Conservation (phyloP, 23 tunicate genomes). For the Styela plicata region DNA sequence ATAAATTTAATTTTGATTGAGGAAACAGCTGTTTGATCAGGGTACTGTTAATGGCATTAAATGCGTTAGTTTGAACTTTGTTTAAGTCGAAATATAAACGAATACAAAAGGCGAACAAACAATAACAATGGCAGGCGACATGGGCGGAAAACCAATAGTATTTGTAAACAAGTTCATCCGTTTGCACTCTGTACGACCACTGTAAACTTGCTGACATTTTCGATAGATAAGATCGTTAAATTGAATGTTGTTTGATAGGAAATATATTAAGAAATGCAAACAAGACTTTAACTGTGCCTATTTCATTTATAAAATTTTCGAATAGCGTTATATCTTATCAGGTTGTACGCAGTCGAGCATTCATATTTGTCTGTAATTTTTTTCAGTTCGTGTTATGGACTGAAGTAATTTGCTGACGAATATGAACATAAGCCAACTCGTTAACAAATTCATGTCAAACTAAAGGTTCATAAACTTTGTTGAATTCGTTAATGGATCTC, state of each 20-base stretch:
- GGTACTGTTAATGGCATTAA: background rate
- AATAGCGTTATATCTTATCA: too few species aligned
- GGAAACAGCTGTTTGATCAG: background rate
- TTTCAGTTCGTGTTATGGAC: too few species aligned
- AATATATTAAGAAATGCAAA: background rate
- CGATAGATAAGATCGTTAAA: background rate
- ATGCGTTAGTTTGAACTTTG: background rate
- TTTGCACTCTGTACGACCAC: background rate
- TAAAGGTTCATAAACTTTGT: background rate
- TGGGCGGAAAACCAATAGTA: background rate
- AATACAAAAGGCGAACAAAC: background rate
- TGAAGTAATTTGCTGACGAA: too few species aligned
- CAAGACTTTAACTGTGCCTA: background rate
- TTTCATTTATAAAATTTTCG: too few species aligned
- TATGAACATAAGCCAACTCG: too few species aligned
- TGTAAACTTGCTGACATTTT: background rate
- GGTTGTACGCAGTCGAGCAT: too few species aligned
- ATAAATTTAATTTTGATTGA: background rate
- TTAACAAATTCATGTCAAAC: background rate
- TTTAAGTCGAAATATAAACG: background rate
- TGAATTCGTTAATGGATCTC: background rate
- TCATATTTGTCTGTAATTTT: too few species aligned
- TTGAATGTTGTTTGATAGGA: background rate
- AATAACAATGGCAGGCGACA: background rate
- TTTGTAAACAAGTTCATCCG: background rate